Conservation (phyloP, 2,113 vertebrate genomes). For the Rhizomys pruinosus region DNA sequence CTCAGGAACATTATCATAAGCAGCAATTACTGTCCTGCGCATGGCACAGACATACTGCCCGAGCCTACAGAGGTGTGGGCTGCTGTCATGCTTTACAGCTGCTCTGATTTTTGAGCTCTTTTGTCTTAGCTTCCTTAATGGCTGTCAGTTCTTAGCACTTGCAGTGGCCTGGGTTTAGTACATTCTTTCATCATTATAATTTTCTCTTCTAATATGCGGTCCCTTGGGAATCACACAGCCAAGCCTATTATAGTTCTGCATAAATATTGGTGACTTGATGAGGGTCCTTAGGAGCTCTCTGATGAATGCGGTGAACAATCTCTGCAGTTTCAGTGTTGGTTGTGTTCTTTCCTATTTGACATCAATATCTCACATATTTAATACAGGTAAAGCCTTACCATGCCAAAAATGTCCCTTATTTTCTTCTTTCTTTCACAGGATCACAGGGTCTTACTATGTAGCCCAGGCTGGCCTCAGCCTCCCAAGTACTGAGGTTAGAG, state of each 20-base stretch:
- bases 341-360: conserved; percentile 31
- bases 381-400: not conserved
- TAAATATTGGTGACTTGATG: not conserved
- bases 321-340: not conserved
- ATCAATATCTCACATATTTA: not conserved
- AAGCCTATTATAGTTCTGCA: conserved; percentile 5
- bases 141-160: conserved; percentile 7
- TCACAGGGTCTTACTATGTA: not conserved
- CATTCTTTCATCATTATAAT: conserved; percentile 32
- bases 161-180: not conserved
- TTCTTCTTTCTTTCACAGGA: not conserved
- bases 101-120: not conserved
- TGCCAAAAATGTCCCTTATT: not conserved
- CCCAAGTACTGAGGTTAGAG: not conserved
- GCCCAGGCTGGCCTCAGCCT: not conserved
- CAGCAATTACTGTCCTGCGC: not conserved
- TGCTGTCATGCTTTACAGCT: not conserved
- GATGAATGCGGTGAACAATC: not conserved
- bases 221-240: not conserved
- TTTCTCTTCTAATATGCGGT: conserved; percentile 19
- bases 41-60: not conserved
- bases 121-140: not conserved
- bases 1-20: not conserved
- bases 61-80: not conserved
- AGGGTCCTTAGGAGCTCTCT: not conserved